Conservation (phyloP, 2,797 vertebrate genomes). For the Cygnus olor region DNA sequence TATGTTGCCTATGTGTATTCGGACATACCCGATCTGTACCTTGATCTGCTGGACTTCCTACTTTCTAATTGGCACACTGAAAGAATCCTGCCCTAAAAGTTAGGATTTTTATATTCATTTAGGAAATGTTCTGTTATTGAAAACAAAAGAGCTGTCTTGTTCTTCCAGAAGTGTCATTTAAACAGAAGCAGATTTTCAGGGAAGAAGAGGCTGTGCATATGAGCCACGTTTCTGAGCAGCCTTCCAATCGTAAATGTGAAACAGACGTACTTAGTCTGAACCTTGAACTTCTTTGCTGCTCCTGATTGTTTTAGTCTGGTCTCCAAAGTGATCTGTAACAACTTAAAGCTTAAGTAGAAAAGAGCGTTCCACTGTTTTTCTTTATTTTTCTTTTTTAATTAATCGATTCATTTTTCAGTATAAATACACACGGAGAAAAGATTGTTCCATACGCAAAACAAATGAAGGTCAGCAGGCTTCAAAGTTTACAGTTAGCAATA, state of each 20-base stretch:
- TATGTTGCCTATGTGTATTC: not conserved
- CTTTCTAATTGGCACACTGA: not conserved
- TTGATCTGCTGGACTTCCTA: not conserved
- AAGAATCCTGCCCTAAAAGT: not conserved
- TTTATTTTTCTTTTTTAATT: slow-evolving; percentile 44
- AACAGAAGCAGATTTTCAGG: slow-evolving; percentile 60
- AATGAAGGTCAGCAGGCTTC: not conserved
- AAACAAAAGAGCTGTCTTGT: slow-evolving; percentile 11
- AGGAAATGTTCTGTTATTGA: slow-evolving; percentile 24
- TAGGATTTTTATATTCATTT: not conserved
- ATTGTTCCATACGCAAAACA: not conserved
- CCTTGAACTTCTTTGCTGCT: not conserved
- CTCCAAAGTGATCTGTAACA: not conserved
- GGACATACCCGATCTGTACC: not conserved
- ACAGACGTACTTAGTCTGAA: slow-evolving; percentile 9
- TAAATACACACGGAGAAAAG: slow-evolving; percentile 28
- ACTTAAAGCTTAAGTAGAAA: not conserved
- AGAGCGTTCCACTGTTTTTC: not conserved
- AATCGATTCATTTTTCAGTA: slow-evolving; percentile 33
- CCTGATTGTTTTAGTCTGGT: not conserved
- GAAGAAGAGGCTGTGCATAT: not conserved
- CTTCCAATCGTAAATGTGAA: slow-evolving; percentile 38
- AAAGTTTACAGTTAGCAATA: not conserved
- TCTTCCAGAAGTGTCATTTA: slow-evolving; percentile 30
- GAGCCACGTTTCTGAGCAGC: not conserved